Base-by-base conservation (phyloP, 2,797 vertebrate genomes). In the Momotus momota region DNA sequence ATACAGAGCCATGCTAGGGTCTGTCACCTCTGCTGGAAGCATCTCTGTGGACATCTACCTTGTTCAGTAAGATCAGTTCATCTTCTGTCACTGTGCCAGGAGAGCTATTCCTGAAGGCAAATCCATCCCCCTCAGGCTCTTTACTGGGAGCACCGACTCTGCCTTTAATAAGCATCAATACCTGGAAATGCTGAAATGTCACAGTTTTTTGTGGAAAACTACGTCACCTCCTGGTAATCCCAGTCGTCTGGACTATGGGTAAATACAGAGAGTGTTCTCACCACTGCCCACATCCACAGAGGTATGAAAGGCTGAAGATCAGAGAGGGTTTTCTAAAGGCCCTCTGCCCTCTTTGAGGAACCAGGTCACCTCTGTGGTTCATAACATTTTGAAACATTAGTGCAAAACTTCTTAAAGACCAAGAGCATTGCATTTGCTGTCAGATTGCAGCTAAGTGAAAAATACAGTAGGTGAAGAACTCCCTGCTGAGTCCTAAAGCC, bases 401-500 rank as follows among this genome's bases (percentile, higher is more conserved):
- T 9, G 16, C 14, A 43, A 31, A 74, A 88, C 16, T 35, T 54
- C 51, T 43, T 91, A 69, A 90, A 74, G 41, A 85, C 15, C 72
- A 82, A 54, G 33, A 55, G 18, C 23, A 51, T 49, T 75, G 61
- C 46, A 22, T 86, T 81, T 72, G 33, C 40, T 87, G 38, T 78
- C 91, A 81, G 84, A 88, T 51, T 49, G 65, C 38, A 91, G 72
- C 43, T 43, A 65, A 88, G 60, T 5, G 3, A 79, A 92, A 92
- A 73, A 71, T 38, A 54, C 46, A 69, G 74, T 3, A 64, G 65
- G 45, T 2, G 1, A 87, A 84, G 45, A 70, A 58, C 41, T 78
- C 91, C 75, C 89, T 62, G 65, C 65, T 88, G 92, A 93, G 91
- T 55, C 58, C 67, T 86, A 73, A 93, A 94, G 67, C 48, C 1